Percentiles rank a stretch among this genome's conserved stretches.
phyloP scores from a whole-genome alignment of 2,113 vertebrate genomes.

The Glaucidium brasilianum region DNA sequence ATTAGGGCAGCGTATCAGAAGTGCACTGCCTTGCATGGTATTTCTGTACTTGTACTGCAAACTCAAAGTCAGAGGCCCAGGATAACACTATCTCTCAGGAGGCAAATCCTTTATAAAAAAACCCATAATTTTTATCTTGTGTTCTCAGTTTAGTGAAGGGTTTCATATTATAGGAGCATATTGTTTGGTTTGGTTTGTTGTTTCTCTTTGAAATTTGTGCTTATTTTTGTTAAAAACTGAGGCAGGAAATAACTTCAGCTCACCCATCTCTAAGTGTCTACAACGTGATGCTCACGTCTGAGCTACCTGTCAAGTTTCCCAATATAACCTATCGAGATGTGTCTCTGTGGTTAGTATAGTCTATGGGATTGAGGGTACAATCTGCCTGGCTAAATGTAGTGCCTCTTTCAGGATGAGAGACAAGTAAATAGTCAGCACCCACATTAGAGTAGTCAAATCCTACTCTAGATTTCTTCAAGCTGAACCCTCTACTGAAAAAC shows the following conservation, averaged over 20 bases:
- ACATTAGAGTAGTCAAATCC: neutral
- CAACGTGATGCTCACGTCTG: neutral
- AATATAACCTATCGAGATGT: neutral
- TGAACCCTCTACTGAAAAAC: neutral
- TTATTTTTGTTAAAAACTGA: neutral
- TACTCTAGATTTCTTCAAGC: neutral
- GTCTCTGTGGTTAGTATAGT: neutral
- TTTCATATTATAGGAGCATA: neutral
- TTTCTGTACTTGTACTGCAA: neutral
- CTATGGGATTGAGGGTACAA: rapidly evolving
- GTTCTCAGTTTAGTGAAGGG: neutral
- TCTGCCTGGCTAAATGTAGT: neutral
- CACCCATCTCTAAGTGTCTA: neutral
- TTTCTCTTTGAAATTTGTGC: neutral
- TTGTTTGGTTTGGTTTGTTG: neutral
- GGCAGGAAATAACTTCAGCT: neutral
- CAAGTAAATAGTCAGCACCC: too few relatives aligned
- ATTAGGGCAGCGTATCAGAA: neutral
- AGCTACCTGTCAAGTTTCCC: neutral
- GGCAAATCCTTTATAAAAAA: neutral
- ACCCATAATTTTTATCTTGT: neutral
- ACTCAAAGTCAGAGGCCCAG: neutral
- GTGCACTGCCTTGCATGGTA: neutral
- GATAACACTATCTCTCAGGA: neutral
- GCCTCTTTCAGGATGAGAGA: neutral